Base-by-base conservation (phyloP, 2,113 vertebrate species). In the Geococcyx californianus region DNA sequence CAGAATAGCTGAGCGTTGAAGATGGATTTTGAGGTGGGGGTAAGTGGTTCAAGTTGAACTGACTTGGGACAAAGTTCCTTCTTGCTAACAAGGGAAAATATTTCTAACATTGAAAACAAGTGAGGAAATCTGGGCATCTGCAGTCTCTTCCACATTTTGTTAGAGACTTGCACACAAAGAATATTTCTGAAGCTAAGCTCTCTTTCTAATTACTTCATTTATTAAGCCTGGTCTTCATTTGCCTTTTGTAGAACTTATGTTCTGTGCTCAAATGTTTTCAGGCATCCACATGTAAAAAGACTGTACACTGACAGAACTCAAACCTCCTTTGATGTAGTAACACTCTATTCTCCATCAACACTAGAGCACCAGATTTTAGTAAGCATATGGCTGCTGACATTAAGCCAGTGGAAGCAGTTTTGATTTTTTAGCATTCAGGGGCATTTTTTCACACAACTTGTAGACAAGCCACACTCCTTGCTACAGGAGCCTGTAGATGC, bases 61-160 rank as follows among this genome's bases (percentile, higher is more conserved):
- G 18, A n/a, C 5, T 2, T 0, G 0, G 34, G 15, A 14, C 16
- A 6, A 49, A 52, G 24, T 25, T 63, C 16, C 11, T 76, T 8
- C 26, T 59, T 63, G 20, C 9, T 6, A 33, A 15, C 7, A 26
- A 40, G 16, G 29, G 11, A 54, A 63, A n/a, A 42, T 63, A 33
- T 42, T 87, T 49, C 19, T 55, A 44, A 51, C 19, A 19, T 6
- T 73, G 19, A 64, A 70, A 86, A 42, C 18, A 44, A 13, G 24
- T 54, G 21, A 88, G 6, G 19, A 56, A 42, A 47, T 33, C 13
- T 34, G 54, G 11, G 8, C 16, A 64, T 51, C 54, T 81, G 33
- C 26, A 63, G 10, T 14, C 10, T 49, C 11, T 87, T 69, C 33
- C 19, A 75, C 19, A 29, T 13, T 75, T 85, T 75, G 13, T 78